Conservation (phyloP, 2,797 vertebrate genomes). For the Danio choprae region DNA sequence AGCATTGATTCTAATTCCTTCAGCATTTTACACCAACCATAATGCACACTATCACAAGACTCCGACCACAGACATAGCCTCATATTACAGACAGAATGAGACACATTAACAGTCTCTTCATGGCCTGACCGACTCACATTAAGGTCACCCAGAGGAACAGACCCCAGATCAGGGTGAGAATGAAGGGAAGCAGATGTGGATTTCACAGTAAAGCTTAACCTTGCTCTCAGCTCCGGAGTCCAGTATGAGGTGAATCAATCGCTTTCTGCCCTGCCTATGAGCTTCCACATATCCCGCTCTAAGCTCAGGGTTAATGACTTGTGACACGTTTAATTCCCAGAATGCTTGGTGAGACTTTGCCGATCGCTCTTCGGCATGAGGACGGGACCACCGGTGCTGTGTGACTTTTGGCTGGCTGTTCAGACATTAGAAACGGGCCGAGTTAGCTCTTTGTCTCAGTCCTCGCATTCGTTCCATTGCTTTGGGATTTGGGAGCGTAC, state of each 20-base stretch:
- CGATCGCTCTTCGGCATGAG: background rate
- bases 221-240: conserved; percentile 19
- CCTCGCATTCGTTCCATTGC: background rate
- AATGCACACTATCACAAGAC: background rate
- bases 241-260: conserved; percentile 39
- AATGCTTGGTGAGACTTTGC: conserved; percentile 28
- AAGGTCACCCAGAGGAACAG: conserved; percentile 26
- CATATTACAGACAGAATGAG: background rate
- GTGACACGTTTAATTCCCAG: conserved; percentile 52
- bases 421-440: conserved; percentile 2
- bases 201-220: conserved; percentile 33
- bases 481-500: conserved; percentile 30
- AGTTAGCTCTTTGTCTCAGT: conserved; percentile 27
- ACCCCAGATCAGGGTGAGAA: conserved; percentile 30
- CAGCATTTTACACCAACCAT: background rate
- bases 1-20: background rate
- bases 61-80: background rate
- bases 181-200: background rate
- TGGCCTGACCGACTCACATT: background rate
- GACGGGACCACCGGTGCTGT: conserved; percentile 7
- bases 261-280: conserved; percentile 26
- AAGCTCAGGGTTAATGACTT: conserved; percentile 57
- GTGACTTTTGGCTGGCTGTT: background rate
- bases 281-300: conserved; percentile 1
- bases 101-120: conserved; percentile 32